Evolutionary conservation across 2,797 vertebrate genomes (phyloP).

Genomic region (Dermochelys coriacea): DNA sequence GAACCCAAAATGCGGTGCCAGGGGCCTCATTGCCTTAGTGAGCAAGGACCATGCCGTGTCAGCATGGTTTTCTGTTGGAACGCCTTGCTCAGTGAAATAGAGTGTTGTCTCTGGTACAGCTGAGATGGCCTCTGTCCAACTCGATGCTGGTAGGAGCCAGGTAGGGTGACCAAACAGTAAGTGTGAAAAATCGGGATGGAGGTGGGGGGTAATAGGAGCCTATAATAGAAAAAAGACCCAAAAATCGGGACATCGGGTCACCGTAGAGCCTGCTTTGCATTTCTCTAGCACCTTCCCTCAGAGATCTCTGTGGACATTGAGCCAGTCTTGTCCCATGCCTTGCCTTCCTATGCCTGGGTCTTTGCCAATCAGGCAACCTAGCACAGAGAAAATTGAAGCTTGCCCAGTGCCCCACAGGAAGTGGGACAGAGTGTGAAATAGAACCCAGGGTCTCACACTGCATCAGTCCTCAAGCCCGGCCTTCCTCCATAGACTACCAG

Average conservation of each 20-base stretch:
- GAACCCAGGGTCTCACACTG: neutral
- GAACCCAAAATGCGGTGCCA: neutral
- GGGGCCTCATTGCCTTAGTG: neutral
- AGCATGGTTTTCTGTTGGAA: neutral
- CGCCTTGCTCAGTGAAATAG: neutral
- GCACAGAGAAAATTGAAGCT: neutral
- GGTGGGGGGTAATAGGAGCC: no score
- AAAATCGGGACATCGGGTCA: no score
- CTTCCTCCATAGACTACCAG: neutral
- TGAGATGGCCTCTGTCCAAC: neutral
- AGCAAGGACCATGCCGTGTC: neutral
- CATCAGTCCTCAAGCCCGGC: neutral
- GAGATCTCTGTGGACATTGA: neutral
- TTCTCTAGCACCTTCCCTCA: neutral
- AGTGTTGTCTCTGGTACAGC: neutral
- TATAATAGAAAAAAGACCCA: no score
- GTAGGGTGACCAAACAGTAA: no score
- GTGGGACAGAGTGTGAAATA: neutral
- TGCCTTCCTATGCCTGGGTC: neutral
- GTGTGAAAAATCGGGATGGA: no score
- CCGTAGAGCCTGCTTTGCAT: neutral
- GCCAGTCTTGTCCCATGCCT: neutral
- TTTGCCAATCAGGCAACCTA: rapidly evolving
- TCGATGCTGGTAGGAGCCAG: neutral
- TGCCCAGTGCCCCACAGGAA: neutral